These are phyloP conservation scores for Watsonalla binaria DNA, from an alignment of 2,888 invertebrate species.

Conservation along the genomic window DNA sequence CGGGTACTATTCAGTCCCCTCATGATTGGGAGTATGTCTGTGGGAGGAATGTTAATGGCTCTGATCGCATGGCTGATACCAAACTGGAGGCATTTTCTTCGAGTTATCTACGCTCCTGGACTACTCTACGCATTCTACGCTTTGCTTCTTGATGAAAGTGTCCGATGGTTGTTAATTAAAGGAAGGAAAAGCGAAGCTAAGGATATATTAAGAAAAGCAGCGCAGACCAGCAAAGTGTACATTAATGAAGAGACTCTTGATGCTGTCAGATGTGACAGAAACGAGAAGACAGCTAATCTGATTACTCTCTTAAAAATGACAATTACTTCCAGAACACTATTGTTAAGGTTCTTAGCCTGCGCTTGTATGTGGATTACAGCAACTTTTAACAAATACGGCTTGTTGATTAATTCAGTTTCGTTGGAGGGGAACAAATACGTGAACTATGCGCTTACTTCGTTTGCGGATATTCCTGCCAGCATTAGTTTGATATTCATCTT, in stretches of 20 bases:
- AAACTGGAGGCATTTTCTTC: conserved; percentile 82
- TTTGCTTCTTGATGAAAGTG: conserved; percentile 83
- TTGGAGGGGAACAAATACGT: conserved; percentile 85
- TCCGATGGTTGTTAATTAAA: conserved; percentile 85
- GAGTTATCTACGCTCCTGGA: conserved; percentile 82
- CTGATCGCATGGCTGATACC: conserved; percentile 44
- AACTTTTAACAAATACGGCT: conserved; percentile 77
- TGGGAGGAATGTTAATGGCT: conserved; percentile 13
- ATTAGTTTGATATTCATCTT: conserved; percentile 69
- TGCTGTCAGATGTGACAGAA: conserved; percentile 32
- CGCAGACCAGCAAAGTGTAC: conserved; percentile 51
- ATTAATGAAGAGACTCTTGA: conserved; percentile 33
- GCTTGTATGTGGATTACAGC: conserved; percentile 47
- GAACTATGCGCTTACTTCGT: conserved; percentile 82
- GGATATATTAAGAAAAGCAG: conserved; percentile 77
- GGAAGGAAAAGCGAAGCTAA: conserved; percentile 81
- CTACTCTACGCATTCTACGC: conserved; percentile 80
- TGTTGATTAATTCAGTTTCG: conserved; percentile 83
- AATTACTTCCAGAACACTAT: conserved; percentile 33
- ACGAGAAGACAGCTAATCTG: conserved; percentile 5
- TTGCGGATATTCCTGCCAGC: conserved; percentile 79
- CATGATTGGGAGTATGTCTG: conserved; percentile 16
- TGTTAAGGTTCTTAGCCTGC: conserved; percentile 41
- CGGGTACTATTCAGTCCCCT: conserved; percentile 21
- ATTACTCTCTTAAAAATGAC: conserved; percentile 27